phyloP scores from a whole-genome alignment of 1,140 invertebrate species.

The Conus ventricosus region DNA sequence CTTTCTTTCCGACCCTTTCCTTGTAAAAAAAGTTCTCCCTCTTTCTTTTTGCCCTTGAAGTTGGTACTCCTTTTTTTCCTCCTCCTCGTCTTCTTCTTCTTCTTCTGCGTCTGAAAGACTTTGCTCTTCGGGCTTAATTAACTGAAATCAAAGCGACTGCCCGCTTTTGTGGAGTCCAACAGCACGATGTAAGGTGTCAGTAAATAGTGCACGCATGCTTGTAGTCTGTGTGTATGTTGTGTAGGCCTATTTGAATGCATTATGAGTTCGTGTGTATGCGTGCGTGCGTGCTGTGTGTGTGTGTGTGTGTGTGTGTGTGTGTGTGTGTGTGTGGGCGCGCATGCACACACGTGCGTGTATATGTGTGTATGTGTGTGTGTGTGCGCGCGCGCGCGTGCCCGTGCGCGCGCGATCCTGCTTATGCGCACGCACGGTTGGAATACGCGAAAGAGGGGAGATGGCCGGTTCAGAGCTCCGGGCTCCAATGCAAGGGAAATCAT shows the following conservation, averaged over 20 bases:
- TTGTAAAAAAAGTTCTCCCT: not conserved
- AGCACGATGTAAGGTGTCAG: too few relatives aligned
- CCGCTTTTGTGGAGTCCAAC: too few relatives aligned
- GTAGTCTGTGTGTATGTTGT: constrained; percentile 1
- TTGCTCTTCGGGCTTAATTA: too few relatives aligned
- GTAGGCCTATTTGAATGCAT: not conserved
- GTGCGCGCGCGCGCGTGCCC: not conserved
- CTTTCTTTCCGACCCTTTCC: not conserved
- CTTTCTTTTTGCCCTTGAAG: not conserved
- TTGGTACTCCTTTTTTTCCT: too few relatives aligned
- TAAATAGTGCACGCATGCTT: too few relatives aligned
- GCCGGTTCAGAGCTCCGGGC: too few relatives aligned
- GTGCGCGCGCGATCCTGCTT: not conserved
- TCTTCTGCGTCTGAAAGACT: too few relatives aligned
- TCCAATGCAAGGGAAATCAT: too few relatives aligned
- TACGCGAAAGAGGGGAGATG: too few relatives aligned
- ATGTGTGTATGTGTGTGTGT: constrained; percentile 13
- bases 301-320: not conserved
- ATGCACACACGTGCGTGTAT: not conserved
- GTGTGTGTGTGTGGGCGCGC: not conserved
- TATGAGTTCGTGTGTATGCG: constrained; percentile 8
- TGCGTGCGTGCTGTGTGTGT: not conserved
- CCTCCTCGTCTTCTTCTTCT: too few relatives aligned
- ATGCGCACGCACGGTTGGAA: not conserved
- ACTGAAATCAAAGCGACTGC: too few relatives aligned